Base-by-base conservation (phyloP, 2,888 invertebrate genomes). In the Alsophila aescularia region DNA sequence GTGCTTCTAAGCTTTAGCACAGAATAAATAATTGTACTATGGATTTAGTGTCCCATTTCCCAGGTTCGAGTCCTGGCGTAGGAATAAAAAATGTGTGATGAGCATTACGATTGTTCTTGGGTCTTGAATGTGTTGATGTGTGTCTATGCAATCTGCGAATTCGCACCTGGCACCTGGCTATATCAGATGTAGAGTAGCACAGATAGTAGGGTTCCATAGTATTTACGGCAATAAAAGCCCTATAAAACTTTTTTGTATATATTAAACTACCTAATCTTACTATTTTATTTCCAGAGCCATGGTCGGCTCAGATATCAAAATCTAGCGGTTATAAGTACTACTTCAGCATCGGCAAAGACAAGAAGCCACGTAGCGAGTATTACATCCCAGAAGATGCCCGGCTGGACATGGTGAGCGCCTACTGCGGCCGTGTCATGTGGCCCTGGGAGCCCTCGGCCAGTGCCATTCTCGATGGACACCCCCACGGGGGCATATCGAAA, bases 301-400 rank as follows among this genome's bases (percentile, higher is more conserved):
- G 91, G 91, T 76, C 81, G 37, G 79, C 89, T 6, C 83, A 82
- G 52, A 86, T 90, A 60, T 91, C 90, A 0, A 89, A 87, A 67
- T 80, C 70, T 18, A 80, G 75, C 42, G 81, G 82, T 10, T 61
- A 65, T 45, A 89, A 90, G 62, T 91, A 89, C 67, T 91, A 87
- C 55, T 87, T 75, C 55, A 75, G 77, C 31, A 70, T 79, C 24
- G 80, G 74, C 5, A 75, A 75, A 50, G 81, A 82, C 55, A 76
- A 80, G 18, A 79, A 82, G 62, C 72, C 74, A 13, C 69, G 64
- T n/a, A 89, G 89, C 56, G 82, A 82, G 41, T 89, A 82, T 60
- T 52, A 75, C 21, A 83, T 90, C 40, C 78, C 79, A 6, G 66
- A 75, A 21, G 84, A 81, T 8, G 90, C 88, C 1, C 68, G 74